A percentile compares a stretch with the other conserved stretches of the same genome.
Conservation (phyloP, 2,113 vertebrate genomes). For the Trichechus manatus region DNA sequence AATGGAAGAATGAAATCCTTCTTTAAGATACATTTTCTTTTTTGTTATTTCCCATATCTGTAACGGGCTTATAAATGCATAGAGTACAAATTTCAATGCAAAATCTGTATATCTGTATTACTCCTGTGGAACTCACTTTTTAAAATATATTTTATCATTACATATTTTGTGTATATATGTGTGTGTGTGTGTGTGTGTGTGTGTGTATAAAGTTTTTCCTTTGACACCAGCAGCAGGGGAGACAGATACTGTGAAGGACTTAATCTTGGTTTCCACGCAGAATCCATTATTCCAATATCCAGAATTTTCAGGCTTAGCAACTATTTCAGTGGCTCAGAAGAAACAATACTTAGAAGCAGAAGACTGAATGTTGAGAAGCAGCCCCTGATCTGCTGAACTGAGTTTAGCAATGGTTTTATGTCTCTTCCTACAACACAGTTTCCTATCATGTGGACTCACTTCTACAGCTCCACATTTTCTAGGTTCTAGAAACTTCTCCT, state of each 20-base stretch:
- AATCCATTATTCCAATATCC: background rate
- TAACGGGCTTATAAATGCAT: no score
- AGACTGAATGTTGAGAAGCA: background rate
- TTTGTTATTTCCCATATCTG: no score
- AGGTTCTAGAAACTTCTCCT: background rate
- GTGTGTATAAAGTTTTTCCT: background rate
- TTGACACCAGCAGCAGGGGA: background rate
- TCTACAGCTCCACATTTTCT: background rate
- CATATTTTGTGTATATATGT: no score
- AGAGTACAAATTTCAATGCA: no score
- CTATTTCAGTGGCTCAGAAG: background rate
- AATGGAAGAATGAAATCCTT: background rate
- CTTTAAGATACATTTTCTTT: background rate
- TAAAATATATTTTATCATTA: no score
- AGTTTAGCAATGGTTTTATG: background rate
- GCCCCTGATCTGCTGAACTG: background rate
- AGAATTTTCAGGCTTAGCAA: background rate
- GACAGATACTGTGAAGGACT: background rate
- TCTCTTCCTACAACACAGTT: background rate
- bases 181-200: no score
- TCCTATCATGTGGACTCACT: background rate
- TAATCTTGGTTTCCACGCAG: background rate
- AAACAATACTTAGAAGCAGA: background rate
- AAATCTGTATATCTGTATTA: no score
- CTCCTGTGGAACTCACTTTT: no score